Evolutionary conservation across 2,797 vertebrate genomes (phyloP), one percentile per base, ranked within the genome.

Genomic region (Enteromius fasciolatus): DNA sequence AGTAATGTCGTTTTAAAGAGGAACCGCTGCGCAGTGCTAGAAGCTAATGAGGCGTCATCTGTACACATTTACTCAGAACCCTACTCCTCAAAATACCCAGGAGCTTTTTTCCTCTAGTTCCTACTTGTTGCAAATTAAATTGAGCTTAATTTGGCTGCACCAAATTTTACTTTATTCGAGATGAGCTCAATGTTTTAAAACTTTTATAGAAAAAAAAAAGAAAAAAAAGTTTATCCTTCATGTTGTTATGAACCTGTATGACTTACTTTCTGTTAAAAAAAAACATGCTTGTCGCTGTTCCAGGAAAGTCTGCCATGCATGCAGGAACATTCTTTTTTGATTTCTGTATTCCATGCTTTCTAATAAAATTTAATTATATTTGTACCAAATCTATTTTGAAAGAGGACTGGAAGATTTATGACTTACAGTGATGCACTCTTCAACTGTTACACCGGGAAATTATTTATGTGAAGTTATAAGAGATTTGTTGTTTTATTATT

Each of bases 1-100:
- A 48, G 68, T 84, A 83, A 86, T 81, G 78, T 77, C 23, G 25
- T 83, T 86, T 83, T 86, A 83, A 83, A 86, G 85, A 86, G 78
- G 54, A 81, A 80, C 78, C n/a, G 59, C 85, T 86, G 73, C 46
- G 78, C 72, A 80, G 54, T 20, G 46, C 73, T 83, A 76, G 66
- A 70, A 81, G 61, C 77, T 86, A 86, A 86, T 84, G 81, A 86
- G 67, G 50, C 72, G 33, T 81, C 82, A 61, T 83, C 82, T 86
- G 77, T 72, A 86, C 85, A 86, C 85, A 85, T 86, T 86, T 84
- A 84, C 77, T 52, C 78, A 80, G 18, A 83, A 46, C 17, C 68
- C 48, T 79, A 20, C 79, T 82, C 80, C 31, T 82, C 80, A 78
- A 85, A 79, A 68, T 68, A 82, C 59, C 84, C 76, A 18, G 11